A percentile compares a stretch with the other conserved stretches of the same genome.
These are phyloP conservation scores for Actias luna DNA, from an alignment of 2,888 invertebrate species.

Conservation along the genomic window DNA sequence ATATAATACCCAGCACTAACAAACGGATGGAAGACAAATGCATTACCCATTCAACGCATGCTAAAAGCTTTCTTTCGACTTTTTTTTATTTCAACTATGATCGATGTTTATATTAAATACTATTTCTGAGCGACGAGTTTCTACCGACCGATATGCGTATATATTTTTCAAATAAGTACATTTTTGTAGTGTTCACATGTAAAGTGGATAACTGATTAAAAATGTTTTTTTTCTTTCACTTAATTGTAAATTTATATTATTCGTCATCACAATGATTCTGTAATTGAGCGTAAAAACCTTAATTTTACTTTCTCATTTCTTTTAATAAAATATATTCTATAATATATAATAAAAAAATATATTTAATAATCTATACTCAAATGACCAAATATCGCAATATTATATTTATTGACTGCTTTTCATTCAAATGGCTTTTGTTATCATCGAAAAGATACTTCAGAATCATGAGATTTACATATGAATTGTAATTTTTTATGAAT, in stretches of 20 bases:
- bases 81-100: background rate
- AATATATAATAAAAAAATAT: no score
- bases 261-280: no score
- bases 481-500: no score
- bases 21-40: background rate
- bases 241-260: background rate
- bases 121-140: background rate
- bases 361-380: no score
- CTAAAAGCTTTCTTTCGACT: background rate
- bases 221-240: background rate
- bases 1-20: background rate
- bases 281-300: background rate
- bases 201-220: background rate
- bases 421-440: no score
- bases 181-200: background rate
- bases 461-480: no score
- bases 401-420: no score
- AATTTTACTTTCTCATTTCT: background rate
- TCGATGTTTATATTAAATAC: background rate
- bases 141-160: background rate
- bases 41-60: background rate
- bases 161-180: background rate
- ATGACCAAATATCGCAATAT: no score
- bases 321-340: no score
- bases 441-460: no score